Base-by-base conservation (phyloP, 2,113 vertebrate species). In the Struthio camelus region DNA sequence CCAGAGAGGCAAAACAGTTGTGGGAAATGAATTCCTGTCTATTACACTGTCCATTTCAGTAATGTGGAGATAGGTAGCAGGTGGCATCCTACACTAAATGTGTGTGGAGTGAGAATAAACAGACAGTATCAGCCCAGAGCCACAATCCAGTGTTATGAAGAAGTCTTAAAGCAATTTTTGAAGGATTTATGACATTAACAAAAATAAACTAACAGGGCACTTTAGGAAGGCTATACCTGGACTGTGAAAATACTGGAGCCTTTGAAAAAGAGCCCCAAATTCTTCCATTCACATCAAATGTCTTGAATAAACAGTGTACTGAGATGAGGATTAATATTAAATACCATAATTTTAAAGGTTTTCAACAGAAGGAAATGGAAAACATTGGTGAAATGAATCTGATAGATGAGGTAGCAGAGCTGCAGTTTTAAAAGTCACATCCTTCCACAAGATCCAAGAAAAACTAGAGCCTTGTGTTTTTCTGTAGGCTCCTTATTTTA, bases 301-400 rank as follows among this genome's bases (percentile, higher is more conserved):
- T 94, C 90, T 85, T 87, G 87, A 85, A 83, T 87, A 96, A 96
- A 96, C 65, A 94, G 76, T 25, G 18, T n/a, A 32, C 75, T 71
- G 77, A 94, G 93, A 87, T 89, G 95, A 92, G 72, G 56, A 62
- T 89, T 94, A 87, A n/a, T 81, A 73, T 85, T 89, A 87, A 91
- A 90, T 73, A 87, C 76, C 56, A 40, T 73, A 3, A 85, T 95
- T 91, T 88, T 70, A 96, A 93, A 65, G 64, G 82, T 85, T 96
- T 96, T 94, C 95, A 95, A 53, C 89, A 91, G 71, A 87, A 93
- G 72, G 79, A 97, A 97, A 89, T 82, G 94, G 93, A 97, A 96
- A 94, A 80, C 75, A 70, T 71, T 85, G 53, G 53, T 94, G 87
- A 95, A 96, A 95, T 94, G 83, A 93, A 95, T 90, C 89, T 92